Evolutionary conservation across 53 echinoderm and acorn worm genomes (phyloP), one percentile per base, ranked within the genome.

Genomic region (Echinometra lucunter): DNA sequence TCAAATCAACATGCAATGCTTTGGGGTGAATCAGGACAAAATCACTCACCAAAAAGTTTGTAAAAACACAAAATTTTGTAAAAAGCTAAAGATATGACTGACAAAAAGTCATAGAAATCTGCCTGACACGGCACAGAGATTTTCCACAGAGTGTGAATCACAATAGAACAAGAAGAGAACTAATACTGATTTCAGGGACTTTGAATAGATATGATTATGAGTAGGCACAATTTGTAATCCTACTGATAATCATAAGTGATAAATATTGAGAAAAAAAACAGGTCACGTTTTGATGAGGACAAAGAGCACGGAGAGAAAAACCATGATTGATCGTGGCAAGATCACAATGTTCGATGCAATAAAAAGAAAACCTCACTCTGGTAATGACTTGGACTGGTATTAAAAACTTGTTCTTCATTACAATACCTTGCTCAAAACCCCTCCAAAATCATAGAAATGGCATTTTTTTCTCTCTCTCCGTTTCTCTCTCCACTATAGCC

Each of bases 31-130:
- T n/a, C 85, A 3, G 28, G 7, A 30, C n/a, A 47, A 85, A 85
- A 85, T 85, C 85, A 85, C 49, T 25, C 53, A 85, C 85, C 11
- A 49, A 49, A 85, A 85, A 85, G 53, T 53, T 53, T 85, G 47
- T 49, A 49, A 82, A 85, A 85, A 85, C 85, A 85, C 85, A 85
- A 85, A 83, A 85, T 49, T 85, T 85, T 45, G 85, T 85, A 85
- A 49, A 85, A 85, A 85, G 85, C 85, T 49, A 85, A 49, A 47
- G 21, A 45, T 85, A 28, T 49, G 85, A 85, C 47, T 13, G n/a
- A 85, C 85, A 85, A 85, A 78, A 85, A 85, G 85, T 53, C 85
- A 85, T 49, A 85, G 85, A 85, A 85, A 81, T 49, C 49, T 45
- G 85, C 85, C 11, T 30, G 85, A 45, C 85, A 85, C 85, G 30